Evolutionary conservation across 2,888 invertebrate species (phyloP).

Genomic region (Mythimna lalbum): DNA sequence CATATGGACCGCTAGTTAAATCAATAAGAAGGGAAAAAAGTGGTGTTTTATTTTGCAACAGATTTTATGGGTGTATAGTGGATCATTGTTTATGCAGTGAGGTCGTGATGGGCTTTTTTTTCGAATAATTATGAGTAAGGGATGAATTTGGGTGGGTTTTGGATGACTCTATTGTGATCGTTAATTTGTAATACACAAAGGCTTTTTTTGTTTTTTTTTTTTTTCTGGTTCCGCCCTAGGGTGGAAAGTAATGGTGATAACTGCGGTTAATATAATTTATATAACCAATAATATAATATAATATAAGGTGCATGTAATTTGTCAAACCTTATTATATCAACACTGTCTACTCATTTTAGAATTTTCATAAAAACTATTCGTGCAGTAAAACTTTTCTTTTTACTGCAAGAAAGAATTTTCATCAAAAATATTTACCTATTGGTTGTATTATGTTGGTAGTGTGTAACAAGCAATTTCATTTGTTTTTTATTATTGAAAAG

Average conservation of each 20-base stretch:
- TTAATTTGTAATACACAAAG: conserved; percentile 1
- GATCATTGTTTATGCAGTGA: conserved; percentile 50
- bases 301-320: too few relatives aligned
- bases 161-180: conserved; percentile 16
- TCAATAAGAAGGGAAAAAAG: conserved; percentile 65
- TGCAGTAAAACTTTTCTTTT: neutral
- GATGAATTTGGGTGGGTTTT: conserved; percentile 24
- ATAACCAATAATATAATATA: too few relatives aligned
- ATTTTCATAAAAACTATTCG: neutral
- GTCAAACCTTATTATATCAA: neutral
- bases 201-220: neutral
- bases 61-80: conserved; percentile 60
- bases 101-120: conserved; percentile 41
- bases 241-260: neutral
- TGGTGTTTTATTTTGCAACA: conserved; percentile 59
- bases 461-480: neutral
- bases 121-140: conserved; percentile 34
- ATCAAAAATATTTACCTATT: too few relatives aligned
- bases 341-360: neutral
- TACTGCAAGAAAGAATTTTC: too few relatives aligned
- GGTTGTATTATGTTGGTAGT: neutral
- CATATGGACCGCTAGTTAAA: conserved; percentile 87
- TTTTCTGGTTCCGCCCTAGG: neutral
- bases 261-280: neutral
- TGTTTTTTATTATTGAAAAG: neutral